phyloP scores from a whole-genome alignment of 2,888 invertebrate species.

The Dynastes maya region DNA sequence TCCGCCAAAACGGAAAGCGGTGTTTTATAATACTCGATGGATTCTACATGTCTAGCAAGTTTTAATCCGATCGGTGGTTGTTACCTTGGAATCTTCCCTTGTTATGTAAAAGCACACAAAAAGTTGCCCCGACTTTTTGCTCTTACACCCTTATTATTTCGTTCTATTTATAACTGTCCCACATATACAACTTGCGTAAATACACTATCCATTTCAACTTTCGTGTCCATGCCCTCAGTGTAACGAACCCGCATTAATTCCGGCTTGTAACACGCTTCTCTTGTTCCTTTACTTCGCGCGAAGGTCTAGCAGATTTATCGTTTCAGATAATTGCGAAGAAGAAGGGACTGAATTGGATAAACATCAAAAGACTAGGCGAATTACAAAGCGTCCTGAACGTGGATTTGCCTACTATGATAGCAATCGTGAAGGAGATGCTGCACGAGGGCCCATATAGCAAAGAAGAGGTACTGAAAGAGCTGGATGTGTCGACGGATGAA shows the following conservation, averaged over 20 bases:
- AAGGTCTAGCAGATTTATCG: conserved; percentile 30
- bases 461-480: conserved; percentile 77
- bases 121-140: too few relatives aligned
- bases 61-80: too few relatives aligned
- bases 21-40: too few relatives aligned
- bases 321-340: conserved; percentile 79
- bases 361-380: conserved; percentile 80
- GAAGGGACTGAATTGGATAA: conserved; percentile 76
- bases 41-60: too few relatives aligned
- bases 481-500: conserved; percentile 76
- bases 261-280: background rate
- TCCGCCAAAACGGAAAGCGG: too few relatives aligned
- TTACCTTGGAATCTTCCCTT: too few relatives aligned
- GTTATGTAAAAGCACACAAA: too few relatives aligned
- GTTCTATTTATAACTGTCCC: background rate
- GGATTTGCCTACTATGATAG: conserved; percentile 80
- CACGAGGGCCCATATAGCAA: conserved; percentile 80
- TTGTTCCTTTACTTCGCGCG: background rate
- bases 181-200: background rate
- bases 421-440: conserved; percentile 77
- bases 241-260: conserved; percentile 14
- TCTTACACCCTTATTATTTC: background rate
- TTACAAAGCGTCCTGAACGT: conserved; percentile 80
- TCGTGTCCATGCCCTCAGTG: background rate
- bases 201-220: background rate